phyloP scores from a whole-genome alignment of 2,797 vertebrate genomes.

The Enoplosus armatus region DNA sequence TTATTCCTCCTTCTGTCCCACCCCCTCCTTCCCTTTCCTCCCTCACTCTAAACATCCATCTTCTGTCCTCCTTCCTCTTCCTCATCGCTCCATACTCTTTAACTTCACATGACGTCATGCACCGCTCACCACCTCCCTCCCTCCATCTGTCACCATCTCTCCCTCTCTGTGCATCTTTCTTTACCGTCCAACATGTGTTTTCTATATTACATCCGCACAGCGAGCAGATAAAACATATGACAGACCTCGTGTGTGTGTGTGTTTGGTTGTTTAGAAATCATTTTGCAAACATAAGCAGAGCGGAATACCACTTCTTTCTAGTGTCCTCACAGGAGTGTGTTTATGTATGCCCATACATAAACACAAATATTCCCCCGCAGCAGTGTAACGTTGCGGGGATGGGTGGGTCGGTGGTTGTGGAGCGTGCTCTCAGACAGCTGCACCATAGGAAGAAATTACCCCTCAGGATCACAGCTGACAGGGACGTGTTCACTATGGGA shows the following conservation, averaged over 20 bases:
- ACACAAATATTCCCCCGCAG: conserved; percentile 20
- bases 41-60: conserved; percentile 22
- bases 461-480: conserved; percentile 33
- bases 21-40: not conserved
- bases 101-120: conserved; percentile 41
- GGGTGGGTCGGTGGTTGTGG: conserved; percentile 8
- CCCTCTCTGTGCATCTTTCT: conserved; percentile 6
- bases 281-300: conserved; percentile 1
- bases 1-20: not conserved
- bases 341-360: conserved; percentile 2
- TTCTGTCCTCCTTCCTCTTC: conserved; percentile 29
- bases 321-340: not conserved
- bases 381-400: conserved; percentile 1
- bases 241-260: not conserved
- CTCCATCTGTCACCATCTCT: conserved; percentile 58
- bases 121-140: conserved; percentile 38
- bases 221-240: conserved; percentile 24
- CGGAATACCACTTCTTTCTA: not conserved
- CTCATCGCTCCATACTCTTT: conserved; percentile 30
- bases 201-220: not conserved
- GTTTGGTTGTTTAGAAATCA: not conserved
- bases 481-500: conserved; percentile 2
- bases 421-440: conserved; percentile 49
- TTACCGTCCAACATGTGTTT: conserved; percentile 41
- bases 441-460: conserved; percentile 35